Evolutionary conservation across 1,140 invertebrate genomes (phyloP), one percentile per base, ranked within the genome.

Genomic region (Bactericera cockerelli): DNA sequence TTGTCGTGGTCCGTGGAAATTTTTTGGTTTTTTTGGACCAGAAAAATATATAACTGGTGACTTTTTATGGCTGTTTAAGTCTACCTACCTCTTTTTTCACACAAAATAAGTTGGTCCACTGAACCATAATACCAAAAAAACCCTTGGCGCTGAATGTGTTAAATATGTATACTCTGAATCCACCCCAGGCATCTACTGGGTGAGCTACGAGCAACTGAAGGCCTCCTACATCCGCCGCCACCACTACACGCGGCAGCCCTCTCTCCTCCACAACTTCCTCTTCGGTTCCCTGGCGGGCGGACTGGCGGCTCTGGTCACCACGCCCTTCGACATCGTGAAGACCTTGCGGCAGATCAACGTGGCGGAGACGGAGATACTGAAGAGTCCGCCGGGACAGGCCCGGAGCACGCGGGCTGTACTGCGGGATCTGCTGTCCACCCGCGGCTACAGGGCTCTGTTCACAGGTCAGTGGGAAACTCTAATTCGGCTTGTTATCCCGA

Each of bases 301-400:
- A 67, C 91, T 95, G 80, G 93, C 95, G 42, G 90, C 90, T 19
- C 75, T 89, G 24, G 62, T 93, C 1, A 99, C 96, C 1, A 79
- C 93, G 61, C 96, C 96, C 25, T 98, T 99, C 77, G 96, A 99
- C 76, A 94, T 99, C 4, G 86, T 98, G 0, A 99, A 99, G 78
- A 99, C 96, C 8, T 87, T 96, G 69, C 82, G 88, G 67, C 96
- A 99, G 78, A 96, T 99, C 67, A 92, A 97, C 74, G 80, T 99
- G 67, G 94, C 94, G 26, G 86, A 93, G 73, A 82, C 82, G 68
- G 79, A 85, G 76, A 80, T 87, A 66, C 84, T 85, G 72, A 75
- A 81, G 74, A 81, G 83, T 86, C 73, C 33, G 16, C 33, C 33
- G 10, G 10, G 10, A 36, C 10, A 36, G 16, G 16, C 10, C 16